Conservation (phyloP, 2,888 invertebrate species). For the Xylota segnis region DNA sequence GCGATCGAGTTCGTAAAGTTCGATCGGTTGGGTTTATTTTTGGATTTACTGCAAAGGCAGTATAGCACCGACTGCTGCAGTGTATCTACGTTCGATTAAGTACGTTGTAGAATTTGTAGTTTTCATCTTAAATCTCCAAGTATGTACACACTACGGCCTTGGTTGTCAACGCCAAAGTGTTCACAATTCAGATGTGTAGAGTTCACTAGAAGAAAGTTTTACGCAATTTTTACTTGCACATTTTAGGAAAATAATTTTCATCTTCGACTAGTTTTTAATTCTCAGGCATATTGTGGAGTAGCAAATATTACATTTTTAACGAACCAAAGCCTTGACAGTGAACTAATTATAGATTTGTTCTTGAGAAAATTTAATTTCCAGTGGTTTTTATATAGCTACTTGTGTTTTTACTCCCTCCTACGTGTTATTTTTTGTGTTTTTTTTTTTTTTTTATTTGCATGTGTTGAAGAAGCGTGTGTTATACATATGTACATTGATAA, state of each 20-base stretch:
- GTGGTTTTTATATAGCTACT: conserved; percentile 44
- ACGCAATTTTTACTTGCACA: conserved; percentile 56
- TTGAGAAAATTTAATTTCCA: conserved; percentile 69
- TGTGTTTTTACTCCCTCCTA: conserved; percentile 62
- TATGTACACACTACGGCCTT: conserved; percentile 71
- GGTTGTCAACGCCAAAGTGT: conserved; percentile 56
- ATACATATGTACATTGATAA: conserved; percentile 48
- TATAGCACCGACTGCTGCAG: conserved; percentile 71
- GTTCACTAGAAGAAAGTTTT: conserved; percentile 60
- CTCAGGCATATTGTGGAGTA: background rate
- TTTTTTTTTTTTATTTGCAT: conserved; percentile 53
- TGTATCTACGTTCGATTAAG: conserved; percentile 42
- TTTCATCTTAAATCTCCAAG: conserved; percentile 66
- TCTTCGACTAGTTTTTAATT: conserved; percentile 2
- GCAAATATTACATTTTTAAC: conserved; percentile 18
- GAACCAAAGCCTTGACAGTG: conserved; percentile 81
- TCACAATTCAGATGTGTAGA: conserved; percentile 46
- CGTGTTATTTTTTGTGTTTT: conserved; percentile 22
- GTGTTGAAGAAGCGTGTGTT: conserved; percentile 55
- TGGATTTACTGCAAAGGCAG: conserved; percentile 57
- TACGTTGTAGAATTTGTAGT: conserved; percentile 45
- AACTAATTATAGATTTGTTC: conserved; percentile 83
- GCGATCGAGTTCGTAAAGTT: conserved; percentile 39
- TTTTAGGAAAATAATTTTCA: background rate
- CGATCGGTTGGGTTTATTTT: conserved; percentile 66